Conservation (phyloP, 2,888 invertebrate species). For the Campoplex capitator region DNA sequence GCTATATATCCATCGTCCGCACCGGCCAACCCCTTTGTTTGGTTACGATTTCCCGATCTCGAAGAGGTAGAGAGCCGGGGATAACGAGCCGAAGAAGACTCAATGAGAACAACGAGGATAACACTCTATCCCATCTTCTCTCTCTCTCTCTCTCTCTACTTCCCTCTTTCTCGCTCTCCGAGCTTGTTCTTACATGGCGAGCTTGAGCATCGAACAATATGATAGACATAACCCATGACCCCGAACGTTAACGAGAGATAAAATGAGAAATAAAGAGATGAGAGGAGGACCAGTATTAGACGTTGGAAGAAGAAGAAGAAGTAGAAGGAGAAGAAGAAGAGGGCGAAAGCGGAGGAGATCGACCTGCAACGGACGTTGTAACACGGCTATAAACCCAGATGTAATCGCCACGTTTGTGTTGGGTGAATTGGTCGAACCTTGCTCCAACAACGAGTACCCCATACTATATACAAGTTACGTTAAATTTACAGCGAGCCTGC, state of each 20-base stretch:
- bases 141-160: conserved; percentile 8
- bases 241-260: conserved; percentile 78
- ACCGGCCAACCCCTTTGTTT: conserved; percentile 72
- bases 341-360: conserved; percentile 36
- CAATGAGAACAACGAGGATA: conserved; percentile 29
- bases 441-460: conserved; percentile 39
- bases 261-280: conserved; percentile 55
- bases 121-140: conserved; percentile 10
- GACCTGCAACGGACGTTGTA: conserved; percentile 61
- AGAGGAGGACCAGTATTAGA: conserved; percentile 5
- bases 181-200: conserved; percentile 59
- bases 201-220: conserved; percentile 74
- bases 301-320: conserved; percentile 35
- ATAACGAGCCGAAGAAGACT: conserved; percentile 29
- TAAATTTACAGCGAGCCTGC: neutral
- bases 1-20: conserved; percentile 1
- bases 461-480: neutral
- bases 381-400: conserved; percentile 68
- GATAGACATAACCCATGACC: conserved; percentile 81
- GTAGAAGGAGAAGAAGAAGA: conserved; percentile 41
- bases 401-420: conserved; percentile 78
- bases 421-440: conserved; percentile 78
- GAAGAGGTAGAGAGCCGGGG: conserved; percentile 18
- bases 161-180: neutral
- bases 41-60: conserved; percentile 74